phyloP scores from a whole-genome alignment of 64 coral and sea anemone genomes.

The Pocillopora verrucosa region DNA sequence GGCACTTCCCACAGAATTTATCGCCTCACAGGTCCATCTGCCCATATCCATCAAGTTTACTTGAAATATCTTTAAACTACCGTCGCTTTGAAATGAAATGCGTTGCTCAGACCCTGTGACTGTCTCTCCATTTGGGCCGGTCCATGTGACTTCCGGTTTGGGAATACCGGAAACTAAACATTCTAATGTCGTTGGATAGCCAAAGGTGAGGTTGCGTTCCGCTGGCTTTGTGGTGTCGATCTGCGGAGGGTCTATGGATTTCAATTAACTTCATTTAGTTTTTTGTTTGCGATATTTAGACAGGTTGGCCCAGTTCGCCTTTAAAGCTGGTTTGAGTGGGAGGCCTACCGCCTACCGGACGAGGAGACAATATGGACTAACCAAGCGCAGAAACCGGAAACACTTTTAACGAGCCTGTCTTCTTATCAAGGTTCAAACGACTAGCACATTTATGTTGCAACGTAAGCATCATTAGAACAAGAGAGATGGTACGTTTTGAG shows the following conservation, averaged over 20 bases:
- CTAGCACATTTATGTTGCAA: too few species aligned
- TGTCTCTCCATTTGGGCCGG: background rate
- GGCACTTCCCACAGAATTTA: background rate
- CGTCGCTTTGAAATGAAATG: background rate
- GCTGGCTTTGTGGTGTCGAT: background rate
- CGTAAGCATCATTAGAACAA: too few species aligned
- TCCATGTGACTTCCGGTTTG: background rate
- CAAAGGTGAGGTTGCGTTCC: background rate
- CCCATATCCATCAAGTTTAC: background rate
- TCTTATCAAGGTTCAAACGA: too few species aligned
- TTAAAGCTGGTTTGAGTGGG: too few species aligned
- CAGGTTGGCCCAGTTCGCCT: background rate
- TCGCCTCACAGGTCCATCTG: background rate
- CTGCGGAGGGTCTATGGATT: background rate
- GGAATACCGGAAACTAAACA: background rate
- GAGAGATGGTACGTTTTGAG: too few species aligned
- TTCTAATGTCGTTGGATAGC: background rate
- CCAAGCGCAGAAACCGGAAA: too few species aligned
- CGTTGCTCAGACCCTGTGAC: background rate
- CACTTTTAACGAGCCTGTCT: too few species aligned
- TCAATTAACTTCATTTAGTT: background rate
- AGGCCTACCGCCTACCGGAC: too few species aligned
- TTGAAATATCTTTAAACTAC: background rate
- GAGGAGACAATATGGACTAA: too few species aligned
- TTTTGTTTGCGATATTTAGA: background rate